These are phyloP conservation scores for Panopea generosa DNA, from an alignment of 2,888 invertebrate species.

Conservation along the genomic window DNA sequence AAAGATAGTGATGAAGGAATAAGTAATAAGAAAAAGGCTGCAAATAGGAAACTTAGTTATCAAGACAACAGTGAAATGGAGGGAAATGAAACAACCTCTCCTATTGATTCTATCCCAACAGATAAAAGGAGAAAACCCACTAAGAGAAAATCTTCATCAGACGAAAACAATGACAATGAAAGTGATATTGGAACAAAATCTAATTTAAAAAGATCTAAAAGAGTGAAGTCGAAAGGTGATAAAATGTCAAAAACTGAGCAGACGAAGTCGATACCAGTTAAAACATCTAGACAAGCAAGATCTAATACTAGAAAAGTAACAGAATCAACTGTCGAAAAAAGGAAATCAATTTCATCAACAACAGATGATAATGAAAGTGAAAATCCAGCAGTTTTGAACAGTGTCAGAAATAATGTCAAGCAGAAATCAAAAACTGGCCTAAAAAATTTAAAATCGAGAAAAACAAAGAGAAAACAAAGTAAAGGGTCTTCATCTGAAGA, in stretches of 20 bases:
- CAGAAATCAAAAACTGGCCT: not conserved
- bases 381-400: not conserved
- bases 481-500: slow-evolving; percentile 22
- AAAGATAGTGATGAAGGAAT: not conserved
- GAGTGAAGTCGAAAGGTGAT: slow-evolving; percentile 1
- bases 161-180: not conserved
- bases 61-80: not conserved
- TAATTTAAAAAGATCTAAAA: slow-evolving; percentile 2
- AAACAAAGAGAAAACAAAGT: slow-evolving; percentile 1
- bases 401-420: no score
- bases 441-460: slow-evolving; percentile 8
- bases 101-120: not conserved
- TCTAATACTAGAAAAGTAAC: no score
- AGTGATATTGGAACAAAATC: slow-evolving; percentile 8
- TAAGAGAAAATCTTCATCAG: not conserved
- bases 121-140: not conserved
- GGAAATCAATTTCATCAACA: not conserved
- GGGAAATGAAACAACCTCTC: not conserved
- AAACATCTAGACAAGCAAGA: no score
- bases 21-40: slow-evolving; percentile 7
- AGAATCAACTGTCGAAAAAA: no score
- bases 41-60: not conserved
- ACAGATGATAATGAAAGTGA: not conserved
- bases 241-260: not conserved
- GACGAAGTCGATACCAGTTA: no score